Conservation (phyloP, 2,797 vertebrate genomes). For the Hylomyscus alleni region DNA sequence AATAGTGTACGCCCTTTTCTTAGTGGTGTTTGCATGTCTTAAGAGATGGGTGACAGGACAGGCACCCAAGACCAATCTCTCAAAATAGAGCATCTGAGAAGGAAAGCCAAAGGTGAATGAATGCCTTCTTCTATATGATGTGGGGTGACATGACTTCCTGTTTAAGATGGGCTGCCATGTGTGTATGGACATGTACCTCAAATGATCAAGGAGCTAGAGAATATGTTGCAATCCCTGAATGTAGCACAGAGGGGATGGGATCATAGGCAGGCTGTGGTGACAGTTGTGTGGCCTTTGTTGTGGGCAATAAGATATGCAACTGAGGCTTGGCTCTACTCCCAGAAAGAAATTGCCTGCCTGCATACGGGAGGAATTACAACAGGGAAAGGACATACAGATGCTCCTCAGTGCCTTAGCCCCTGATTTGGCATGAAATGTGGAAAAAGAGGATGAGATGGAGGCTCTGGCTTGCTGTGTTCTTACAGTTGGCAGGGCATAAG, state of each 20-base stretch:
- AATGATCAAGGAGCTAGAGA: background rate
- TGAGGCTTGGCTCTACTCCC: background rate
- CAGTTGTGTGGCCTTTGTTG: slow-evolving; percentile 30
- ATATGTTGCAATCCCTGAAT: background rate
- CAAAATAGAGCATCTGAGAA: background rate
- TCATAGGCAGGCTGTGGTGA: background rate
- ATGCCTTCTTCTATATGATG: background rate
- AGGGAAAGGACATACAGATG: background rate
- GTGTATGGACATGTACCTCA: background rate
- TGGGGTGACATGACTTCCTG: background rate
- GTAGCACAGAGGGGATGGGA: background rate
- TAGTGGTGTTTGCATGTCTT: background rate
- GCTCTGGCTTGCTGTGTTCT: background rate
- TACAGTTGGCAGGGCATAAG: background rate
- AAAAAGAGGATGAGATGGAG: background rate
- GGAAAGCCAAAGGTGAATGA: background rate
- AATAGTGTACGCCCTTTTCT: too few species aligned
- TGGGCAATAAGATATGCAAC: slow-evolving; percentile 17
- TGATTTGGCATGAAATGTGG: slow-evolving; percentile 30
- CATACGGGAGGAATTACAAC: background rate
- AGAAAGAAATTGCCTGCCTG: background rate
- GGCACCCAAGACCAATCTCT: background rate
- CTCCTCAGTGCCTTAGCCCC: background rate
- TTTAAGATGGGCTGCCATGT: background rate
- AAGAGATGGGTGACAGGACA: background rate